These are phyloP conservation scores for Drepana arcuata DNA, from an alignment of 1,140 invertebrate species.

Conservation along the genomic window DNA sequence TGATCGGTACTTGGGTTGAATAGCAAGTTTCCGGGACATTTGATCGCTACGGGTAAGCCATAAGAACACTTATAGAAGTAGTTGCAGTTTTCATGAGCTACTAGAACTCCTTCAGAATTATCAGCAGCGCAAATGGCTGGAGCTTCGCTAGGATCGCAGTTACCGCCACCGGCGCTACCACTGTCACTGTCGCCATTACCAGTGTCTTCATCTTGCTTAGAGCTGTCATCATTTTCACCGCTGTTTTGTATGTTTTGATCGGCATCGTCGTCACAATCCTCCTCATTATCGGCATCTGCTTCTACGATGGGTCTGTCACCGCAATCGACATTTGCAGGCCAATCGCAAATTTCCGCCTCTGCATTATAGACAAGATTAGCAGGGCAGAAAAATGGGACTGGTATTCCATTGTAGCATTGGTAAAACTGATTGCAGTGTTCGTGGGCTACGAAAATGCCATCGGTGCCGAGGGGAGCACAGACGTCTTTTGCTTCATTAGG, in stretches of 20 bases:
- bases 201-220: not conserved
- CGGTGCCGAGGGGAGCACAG: conserved; percentile 15
- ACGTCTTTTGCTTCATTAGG: conserved; percentile 9
- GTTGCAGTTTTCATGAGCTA: conserved; percentile 36
- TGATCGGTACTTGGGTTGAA: conserved; percentile 24
- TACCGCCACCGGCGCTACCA: not conserved
- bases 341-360: conserved; percentile 29
- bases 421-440: conserved; percentile 26
- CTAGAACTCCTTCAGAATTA: conserved; percentile 18
- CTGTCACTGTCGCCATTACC: not conserved
- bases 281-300: conserved; percentile 11
- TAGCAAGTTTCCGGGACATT: conserved; percentile 14
- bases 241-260: not conserved
- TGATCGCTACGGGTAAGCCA: conserved; percentile 10
- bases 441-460: conserved; percentile 22
- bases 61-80: conserved; percentile 29
- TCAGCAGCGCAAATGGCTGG: conserved; percentile 19
- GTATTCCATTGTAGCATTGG: conserved; percentile 13
- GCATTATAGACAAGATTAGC: conserved; percentile 23
- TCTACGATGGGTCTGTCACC: conserved; percentile 7
- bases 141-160: conserved; percentile 6
- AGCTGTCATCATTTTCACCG: not conserved
- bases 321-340: conserved; percentile 69
- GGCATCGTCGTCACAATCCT: conserved; percentile 2
- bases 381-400: conserved; percentile 12